phyloP scores from a whole-genome alignment of 2,888 invertebrate genomes.

The Cynaeus angustus region DNA sequence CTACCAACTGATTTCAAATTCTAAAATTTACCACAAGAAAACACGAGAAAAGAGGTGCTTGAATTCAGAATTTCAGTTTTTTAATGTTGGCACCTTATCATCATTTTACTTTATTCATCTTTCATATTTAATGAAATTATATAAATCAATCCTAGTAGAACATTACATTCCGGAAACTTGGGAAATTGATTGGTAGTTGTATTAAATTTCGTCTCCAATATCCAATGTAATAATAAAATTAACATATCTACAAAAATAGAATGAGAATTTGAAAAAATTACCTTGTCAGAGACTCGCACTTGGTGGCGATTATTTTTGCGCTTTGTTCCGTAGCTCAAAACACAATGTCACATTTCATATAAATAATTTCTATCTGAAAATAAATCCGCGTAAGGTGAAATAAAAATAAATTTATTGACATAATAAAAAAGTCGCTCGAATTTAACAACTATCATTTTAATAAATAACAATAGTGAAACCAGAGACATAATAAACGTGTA shows the following conservation, averaged over 20 bases:
- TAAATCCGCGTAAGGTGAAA: too few species aligned
- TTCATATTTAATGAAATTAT: too few species aligned
- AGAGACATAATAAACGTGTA: constrained; percentile 13
- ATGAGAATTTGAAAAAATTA: constrained; percentile 2
- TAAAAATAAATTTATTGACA: background rate
- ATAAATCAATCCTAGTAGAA: too few species aligned
- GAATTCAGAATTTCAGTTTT: too few species aligned
- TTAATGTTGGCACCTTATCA: too few species aligned
- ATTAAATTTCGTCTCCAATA: constrained; percentile 13
- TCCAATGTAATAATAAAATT: constrained; percentile 19
- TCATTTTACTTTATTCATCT: too few species aligned
- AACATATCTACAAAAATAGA: constrained; percentile 23
- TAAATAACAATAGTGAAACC: too few species aligned
- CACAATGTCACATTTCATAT: background rate
- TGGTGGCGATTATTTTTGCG: constrained; percentile 24
- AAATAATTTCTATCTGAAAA: too few species aligned
- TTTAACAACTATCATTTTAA: too few species aligned
- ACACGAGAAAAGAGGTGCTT: too few species aligned
- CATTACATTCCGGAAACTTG: background rate
- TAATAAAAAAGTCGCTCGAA: background rate
- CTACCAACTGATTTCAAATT: too few species aligned
- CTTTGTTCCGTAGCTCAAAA: constrained; percentile 12
- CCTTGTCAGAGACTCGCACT: constrained; percentile 19
- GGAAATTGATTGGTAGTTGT: background rate
- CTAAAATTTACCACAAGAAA: too few species aligned